Evolutionary conservation across 2,113 vertebrate species (phyloP).

Genomic region (Numida meleagris): DNA sequence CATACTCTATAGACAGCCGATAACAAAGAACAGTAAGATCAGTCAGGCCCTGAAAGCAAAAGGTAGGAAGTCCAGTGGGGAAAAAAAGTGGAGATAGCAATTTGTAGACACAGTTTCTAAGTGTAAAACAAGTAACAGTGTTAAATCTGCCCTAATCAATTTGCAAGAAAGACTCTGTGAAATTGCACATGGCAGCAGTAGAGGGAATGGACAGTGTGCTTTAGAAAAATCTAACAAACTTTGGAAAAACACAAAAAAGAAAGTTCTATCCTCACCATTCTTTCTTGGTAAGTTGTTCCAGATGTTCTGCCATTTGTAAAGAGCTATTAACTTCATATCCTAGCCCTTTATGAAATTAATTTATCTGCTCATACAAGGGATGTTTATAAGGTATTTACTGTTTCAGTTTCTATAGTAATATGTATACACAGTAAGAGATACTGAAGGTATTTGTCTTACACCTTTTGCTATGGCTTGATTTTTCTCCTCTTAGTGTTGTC

Average conservation of each 20-base stretch:
- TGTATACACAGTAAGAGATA: background rate
- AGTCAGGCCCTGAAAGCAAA: background rate
- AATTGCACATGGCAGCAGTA: background rate
- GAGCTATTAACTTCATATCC: background rate
- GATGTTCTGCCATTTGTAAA: background rate
- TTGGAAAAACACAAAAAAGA: background rate
- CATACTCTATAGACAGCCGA: background rate
- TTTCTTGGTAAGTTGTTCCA: background rate
- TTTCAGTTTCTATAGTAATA: background rate
- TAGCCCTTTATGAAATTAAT: background rate
- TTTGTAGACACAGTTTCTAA: background rate
- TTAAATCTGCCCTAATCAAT: background rate
- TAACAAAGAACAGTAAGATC: background rate
- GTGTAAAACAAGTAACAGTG: background rate
- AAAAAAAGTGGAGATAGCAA: background rate
- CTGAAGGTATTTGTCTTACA: background rate
- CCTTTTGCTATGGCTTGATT: background rate
- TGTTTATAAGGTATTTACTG: background rate
- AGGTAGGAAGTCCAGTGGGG: background rate
- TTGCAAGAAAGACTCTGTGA: background rate
- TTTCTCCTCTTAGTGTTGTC: background rate
- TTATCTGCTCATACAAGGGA: background rate
- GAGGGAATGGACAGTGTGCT: background rate
- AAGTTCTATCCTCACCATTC: background rate
- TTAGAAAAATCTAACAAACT: background rate